These are phyloP conservation scores for Trisateles emortualis DNA, from an alignment of 2,888 invertebrate species.

Conservation along the genomic window DNA sequence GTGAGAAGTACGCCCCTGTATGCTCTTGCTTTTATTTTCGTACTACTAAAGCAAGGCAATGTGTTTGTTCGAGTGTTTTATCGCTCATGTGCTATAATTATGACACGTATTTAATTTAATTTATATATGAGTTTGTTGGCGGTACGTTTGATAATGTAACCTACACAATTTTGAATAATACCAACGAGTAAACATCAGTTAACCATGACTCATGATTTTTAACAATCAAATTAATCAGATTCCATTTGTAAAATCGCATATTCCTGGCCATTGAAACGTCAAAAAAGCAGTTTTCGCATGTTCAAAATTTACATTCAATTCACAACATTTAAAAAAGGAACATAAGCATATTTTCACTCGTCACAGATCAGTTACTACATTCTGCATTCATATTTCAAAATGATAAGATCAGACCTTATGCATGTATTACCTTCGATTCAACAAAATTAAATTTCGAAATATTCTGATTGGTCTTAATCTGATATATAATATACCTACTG, in stretches of 20 bases:
- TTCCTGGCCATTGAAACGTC: conserved; percentile 3
- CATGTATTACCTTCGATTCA: conserved; percentile 22
- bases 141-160: conserved; percentile 8
- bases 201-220: not conserved
- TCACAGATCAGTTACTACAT: conserved; percentile 14
- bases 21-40: conserved; percentile 69
- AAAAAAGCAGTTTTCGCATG: conserved; percentile 4
- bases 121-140: conserved; percentile 18
- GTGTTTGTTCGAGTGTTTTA: conserved; percentile 61
- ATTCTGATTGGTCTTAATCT: conserved; percentile 54
- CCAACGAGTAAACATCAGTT: not conserved
- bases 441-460: conserved; percentile 45
- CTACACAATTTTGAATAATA: not conserved
- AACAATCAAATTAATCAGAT: not conserved
- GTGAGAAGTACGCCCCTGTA: conserved; percentile 64
- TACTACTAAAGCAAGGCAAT: conserved; percentile 63
- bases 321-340: conserved; percentile 15
- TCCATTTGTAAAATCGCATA: conserved; percentile 2
- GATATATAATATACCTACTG: conserved; percentile 51
- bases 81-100: conserved; percentile 50
- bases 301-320: conserved; percentile 14
- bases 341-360: conserved; percentile 15
- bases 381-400: conserved; percentile 24
- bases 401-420: conserved; percentile 31
- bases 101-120: conserved; percentile 44